Evolutionary conservation across 2,113 vertebrate species (phyloP).

Genomic region (Mirounga angustirostris): DNA sequence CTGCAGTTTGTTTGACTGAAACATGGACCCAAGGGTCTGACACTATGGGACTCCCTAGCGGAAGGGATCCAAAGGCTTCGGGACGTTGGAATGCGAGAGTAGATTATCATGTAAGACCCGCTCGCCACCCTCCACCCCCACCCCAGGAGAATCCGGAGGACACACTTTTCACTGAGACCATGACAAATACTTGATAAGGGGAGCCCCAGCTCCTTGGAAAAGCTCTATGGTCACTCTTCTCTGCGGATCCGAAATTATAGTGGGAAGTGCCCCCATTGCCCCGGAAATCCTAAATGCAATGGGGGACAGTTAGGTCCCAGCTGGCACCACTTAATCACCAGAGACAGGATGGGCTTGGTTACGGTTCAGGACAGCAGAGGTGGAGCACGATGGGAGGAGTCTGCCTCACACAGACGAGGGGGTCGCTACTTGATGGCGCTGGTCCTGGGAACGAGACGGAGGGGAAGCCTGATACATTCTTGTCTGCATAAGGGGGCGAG

Average conservation of each 20-base stretch:
- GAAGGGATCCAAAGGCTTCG: accelerated
- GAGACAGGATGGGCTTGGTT: accelerated
- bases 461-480: accelerated
- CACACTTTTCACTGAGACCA: not conserved
- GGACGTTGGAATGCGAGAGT: not conserved
- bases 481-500: accelerated
- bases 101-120: no score
- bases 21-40: accelerated
- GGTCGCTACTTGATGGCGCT: accelerated
- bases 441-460: not conserved
- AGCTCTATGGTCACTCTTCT: not conserved
- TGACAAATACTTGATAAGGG: not conserved
- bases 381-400: not conserved
- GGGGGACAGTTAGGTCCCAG: accelerated
- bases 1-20: not conserved
- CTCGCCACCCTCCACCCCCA: no score
- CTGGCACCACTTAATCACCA: no score
- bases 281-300: not conserved
- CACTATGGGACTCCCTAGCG: accelerated
- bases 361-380: accelerated
- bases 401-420: accelerated
- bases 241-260: no score
- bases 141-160: not conserved
- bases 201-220: not conserved
- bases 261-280: accelerated